Evolutionary conservation across 2,113 vertebrate genomes (phyloP), one percentile per base, ranked within the genome.

Genomic region (Hystrix brachyura): DNA sequence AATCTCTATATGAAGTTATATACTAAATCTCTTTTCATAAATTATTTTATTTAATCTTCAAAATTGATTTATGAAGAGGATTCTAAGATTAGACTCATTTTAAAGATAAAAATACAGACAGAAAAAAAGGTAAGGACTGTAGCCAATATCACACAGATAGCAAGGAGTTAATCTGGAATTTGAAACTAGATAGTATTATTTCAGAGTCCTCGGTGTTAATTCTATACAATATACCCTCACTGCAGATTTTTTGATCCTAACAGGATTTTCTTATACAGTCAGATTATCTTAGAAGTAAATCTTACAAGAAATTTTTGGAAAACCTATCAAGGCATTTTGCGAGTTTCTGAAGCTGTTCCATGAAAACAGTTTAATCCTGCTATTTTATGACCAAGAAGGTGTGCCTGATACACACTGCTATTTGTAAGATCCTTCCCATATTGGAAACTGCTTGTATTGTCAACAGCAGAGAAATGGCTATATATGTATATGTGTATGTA

Each of bases 101-200:
- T 64, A 43, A 15, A 93, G 53, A 55, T 72, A 79, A 67, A 88
- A 18, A 62, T 60, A 59, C 0, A 93, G 29, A 59, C 4, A 83
- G n/a, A 67, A 90, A 86, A 83, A 87, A 10, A 34, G 65, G 92
- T 94, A n/a, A 92, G n/a, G 51, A 80, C 72, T 91, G 72, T 93
- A 62, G 19, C 14, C 23, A 43, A n/a, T 23, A n/a, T 81, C 23
- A 48, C 27, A 78, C 12, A 69, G 34, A 74, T 8, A 93, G 2
- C 25, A 87, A 62, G 84, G 17, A 90, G 51, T 51, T 87, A 78
- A 71, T 65, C 19, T 88, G 34, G 1, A 91, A 48, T 89, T 79
- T 74, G 60, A 81, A 87, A 12, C 0, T 65, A 38, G 55, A 10
- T 7, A 10, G 23, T 81, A 15, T 67, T 67, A 90, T 64, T 84